Base-by-base conservation (phyloP, 1,140 invertebrate species). In the Dinothrombium tinctorium region DNA sequence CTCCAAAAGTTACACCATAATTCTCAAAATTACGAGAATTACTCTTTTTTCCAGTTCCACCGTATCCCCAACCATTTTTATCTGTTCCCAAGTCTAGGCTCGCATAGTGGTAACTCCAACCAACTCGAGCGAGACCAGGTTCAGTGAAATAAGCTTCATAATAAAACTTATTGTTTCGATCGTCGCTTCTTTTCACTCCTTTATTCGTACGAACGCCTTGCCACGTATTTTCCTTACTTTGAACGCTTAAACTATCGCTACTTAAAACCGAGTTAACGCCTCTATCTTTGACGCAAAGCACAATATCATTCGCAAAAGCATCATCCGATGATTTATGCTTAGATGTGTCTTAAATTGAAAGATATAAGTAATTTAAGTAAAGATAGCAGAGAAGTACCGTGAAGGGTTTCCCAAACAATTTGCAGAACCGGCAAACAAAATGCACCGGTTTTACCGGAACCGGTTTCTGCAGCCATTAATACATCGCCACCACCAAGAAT, bases 11-110 rank as follows among this genome's bases (percentile, higher is more conserved):
- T 59, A 79, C 75, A 21, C 94, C 94, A 66, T 98, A 99, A 54
- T 73, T 72, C 57, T 94, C 83, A 68, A 99, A 99, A 52, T 95
- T 77, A 51, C 74, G 81, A 23, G 72, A 70, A 61, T 84, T 82
- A 0, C 89, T 95, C 55, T 98, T 99, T 58, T 96, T 99, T 1
- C 90, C 94, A 12, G 94, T 99, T n/a, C 92, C 92, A 49, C 94
- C 94, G 66, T 80, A 99, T 1, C 94, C 94, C 67, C 74, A 99
- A 3, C 90, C 82, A 57, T 74, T 69, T 51, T 72, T 71, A 60
- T 78, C 75, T 19, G 74, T 82, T 39, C 79, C 79, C 33, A 75
- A 56, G 56, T 77, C 73, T 14, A 76, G 56, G 21, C 2, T 19
- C 2, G 29, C 40, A 29, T 41, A n/a, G n/a, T n/a, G n/a, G n/a